Evolutionary conservation across 2,888 invertebrate genomes (phyloP), one percentile per base, ranked within the genome.

Genomic region (Diploptera punctata): DNA sequence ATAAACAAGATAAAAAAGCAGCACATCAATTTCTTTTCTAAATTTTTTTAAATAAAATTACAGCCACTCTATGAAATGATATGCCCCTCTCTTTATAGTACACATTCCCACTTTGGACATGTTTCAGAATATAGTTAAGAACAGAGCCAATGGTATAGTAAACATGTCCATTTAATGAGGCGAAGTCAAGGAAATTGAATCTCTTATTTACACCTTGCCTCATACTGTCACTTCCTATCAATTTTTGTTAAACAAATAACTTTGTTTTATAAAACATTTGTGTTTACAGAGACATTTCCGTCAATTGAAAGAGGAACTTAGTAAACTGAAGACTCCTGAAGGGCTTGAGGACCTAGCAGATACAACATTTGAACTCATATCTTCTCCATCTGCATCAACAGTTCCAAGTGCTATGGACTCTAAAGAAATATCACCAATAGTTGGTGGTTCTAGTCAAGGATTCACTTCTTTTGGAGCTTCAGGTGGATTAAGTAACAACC

Each of bases 271-370:
- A n/a, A n/a, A n/a, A 24, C n/a, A 21, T 60, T 10, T 10, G 9
- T 26, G 13, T 19, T 81, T 86, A 52, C 87, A 94, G 89, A 89
- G 93, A 71, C 93, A 94, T 82, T 93, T 92, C 82, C 89, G 90
- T 77, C 91, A 93, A 80, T 85, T 97, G 76, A 91, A 94, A 78
- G 95, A 96, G 82, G 95, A 96, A 84, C 85, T 97, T 77, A 88
- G 89, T 75, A 94, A 94, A 84, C 86, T 97, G 81, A 90, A 91
- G 79, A 90, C 93, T 38, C 95, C 96, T 5, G 85, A 89, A 57
- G 93, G 92, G 16, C 83, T 93, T 62, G 91, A 91, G 81, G 92
- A 92, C 79, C 82, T 92, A 78, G 62, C 86, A 84, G 75, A 74
- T 49, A 18, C 69, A 5, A 33, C 49, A 24, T 43, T 65, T 54